These are phyloP conservation scores for Phodopus roborovskii DNA, from an alignment of 2,113 vertebrate genomes.

Conservation along the genomic window DNA sequence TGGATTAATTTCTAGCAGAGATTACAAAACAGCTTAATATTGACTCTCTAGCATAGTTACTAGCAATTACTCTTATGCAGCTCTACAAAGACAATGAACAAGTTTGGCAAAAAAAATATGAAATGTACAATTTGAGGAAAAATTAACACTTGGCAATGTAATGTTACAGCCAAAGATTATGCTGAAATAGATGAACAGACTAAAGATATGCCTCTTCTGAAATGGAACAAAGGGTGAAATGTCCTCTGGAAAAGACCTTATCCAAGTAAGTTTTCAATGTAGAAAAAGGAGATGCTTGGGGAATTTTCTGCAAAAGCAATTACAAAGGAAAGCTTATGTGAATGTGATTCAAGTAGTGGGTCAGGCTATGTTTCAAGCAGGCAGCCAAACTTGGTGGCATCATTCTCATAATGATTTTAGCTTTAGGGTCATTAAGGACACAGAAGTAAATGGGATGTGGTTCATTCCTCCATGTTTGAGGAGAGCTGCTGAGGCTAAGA, in stretches of 20 bases:
- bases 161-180: not conserved
- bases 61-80: not conserved
- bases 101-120: not conserved
- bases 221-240: not conserved
- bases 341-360: not conserved
- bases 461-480: not conserved
- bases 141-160: not conserved
- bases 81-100: not conserved
- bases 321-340: not conserved
- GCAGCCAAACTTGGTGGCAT: not conserved
- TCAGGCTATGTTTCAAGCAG: not conserved
- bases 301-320: too few species aligned
- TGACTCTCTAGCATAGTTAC: not conserved
- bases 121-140: not conserved
- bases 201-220: not conserved
- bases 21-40: not conserved
- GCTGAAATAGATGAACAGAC: not conserved
- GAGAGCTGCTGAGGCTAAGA: not conserved
- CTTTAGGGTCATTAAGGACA: not conserved
- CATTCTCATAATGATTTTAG: not conserved
- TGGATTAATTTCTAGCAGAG: not conserved
- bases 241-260: not conserved
- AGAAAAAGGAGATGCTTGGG: not conserved
- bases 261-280: not conserved
- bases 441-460: not conserved